These are phyloP conservation scores for Microcebus tavaratra DNA, from an alignment of 2,113 vertebrate genomes.

Conservation along the genomic window DNA sequence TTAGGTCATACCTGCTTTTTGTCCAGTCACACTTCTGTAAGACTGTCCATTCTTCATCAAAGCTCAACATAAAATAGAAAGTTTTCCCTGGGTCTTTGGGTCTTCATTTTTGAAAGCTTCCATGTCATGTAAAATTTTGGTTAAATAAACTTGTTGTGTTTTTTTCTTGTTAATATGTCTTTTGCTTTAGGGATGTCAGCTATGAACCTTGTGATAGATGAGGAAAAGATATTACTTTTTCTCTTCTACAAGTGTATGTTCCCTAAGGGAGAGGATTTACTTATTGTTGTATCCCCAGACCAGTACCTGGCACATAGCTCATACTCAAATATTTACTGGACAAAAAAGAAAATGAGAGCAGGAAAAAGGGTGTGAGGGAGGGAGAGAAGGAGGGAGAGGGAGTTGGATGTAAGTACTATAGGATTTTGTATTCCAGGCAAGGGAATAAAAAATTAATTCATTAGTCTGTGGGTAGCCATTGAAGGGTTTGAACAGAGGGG, in stretches of 20 bases:
- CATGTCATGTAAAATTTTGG: background rate
- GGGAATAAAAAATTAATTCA: slow-evolving; percentile 1
- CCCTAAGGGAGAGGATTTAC: background rate
- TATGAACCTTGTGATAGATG: background rate
- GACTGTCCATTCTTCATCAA: background rate
- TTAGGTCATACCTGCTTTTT: background rate
- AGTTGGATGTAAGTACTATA: background rate
- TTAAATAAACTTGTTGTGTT: background rate
- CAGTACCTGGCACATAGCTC: background rate
- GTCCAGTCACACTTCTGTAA: background rate
- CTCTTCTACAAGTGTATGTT: background rate
- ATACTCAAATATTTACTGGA: background rate
- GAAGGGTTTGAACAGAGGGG: background rate
- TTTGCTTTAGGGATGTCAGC: background rate
- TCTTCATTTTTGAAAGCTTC: background rate
- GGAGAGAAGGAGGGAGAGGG: background rate
- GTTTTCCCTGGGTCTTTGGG: background rate
- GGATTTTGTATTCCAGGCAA: background rate
- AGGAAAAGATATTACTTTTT: background rate
- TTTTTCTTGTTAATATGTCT: background rate
- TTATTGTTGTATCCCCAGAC: background rate
- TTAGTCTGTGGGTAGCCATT: background rate
- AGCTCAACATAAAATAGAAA: background rate
- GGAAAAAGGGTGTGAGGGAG: background rate
- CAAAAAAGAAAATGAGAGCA: background rate